These are phyloP conservation scores for Arrhamphus sclerolepis DNA, from an alignment of 2,797 vertebrate species.

Conservation along the genomic window DNA sequence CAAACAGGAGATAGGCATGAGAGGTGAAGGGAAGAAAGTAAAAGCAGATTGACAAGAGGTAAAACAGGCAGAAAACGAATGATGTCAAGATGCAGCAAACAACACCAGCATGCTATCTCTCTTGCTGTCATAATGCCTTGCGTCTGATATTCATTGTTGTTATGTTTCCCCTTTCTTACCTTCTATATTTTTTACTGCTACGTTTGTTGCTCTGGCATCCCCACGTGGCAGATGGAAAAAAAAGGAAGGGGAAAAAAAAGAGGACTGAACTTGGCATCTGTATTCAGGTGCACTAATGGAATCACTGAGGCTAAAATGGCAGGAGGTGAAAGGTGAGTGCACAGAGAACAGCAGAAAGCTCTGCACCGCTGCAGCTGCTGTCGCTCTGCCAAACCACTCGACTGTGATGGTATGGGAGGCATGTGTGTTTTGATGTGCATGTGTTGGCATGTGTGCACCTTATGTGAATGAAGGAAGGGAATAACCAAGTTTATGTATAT, in stretches of 20 bases:
- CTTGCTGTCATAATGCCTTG: slow-evolving; percentile 44
- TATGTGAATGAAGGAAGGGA: slow-evolving; percentile 4
- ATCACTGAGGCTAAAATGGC: slow-evolving; percentile 80
- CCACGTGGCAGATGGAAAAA: slow-evolving; percentile 39
- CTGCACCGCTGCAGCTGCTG: slow-evolving; percentile 67
- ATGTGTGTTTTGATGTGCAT: slow-evolving; percentile 22
- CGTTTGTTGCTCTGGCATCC: slow-evolving; percentile 43
- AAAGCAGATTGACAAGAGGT: slow-evolving; percentile 38
- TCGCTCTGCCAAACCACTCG: slow-evolving; percentile 71
- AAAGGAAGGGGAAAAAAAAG: slow-evolving; percentile 60
- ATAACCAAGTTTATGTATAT: slow-evolving; percentile 5
- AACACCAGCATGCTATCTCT: slow-evolving; percentile 24
- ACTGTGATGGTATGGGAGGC: slow-evolving; percentile 66
- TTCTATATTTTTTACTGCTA: slow-evolving; percentile 34
- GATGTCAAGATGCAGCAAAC: slow-evolving; percentile 36
- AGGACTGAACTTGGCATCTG: slow-evolving; percentile 60
- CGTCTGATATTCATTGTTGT: slow-evolving; percentile 47
- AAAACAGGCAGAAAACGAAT: slow-evolving; percentile 55
- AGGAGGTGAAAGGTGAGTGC: slow-evolving; percentile 77
- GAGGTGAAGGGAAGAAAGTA: slow-evolving; percentile 11
- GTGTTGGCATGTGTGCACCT: slow-evolving; percentile 10
- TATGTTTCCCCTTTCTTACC: slow-evolving; percentile 14
- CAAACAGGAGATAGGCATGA: slow-evolving; percentile 6
- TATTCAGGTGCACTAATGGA: slow-evolving; percentile 79
- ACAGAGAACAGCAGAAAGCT: slow-evolving; percentile 72